These are phyloP conservation scores for Osmoderma eremita DNA, from an alignment of 2,888 invertebrate genomes.

Conservation along the genomic window DNA sequence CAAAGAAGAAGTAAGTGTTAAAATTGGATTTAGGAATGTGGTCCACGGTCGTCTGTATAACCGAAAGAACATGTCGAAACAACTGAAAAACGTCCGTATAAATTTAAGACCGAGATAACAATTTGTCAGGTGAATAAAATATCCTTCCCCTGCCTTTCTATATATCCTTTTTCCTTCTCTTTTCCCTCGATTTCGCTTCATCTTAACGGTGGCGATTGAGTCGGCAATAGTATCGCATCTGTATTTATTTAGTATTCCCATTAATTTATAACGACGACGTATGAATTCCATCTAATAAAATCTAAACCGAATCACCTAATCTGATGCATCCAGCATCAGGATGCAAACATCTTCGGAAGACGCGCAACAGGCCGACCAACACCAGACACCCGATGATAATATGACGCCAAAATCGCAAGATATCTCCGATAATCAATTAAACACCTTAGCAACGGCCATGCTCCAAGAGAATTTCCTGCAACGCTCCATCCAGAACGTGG, in stretches of 20 bases:
- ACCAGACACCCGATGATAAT: neutral
- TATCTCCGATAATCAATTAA: conserved; percentile 57
- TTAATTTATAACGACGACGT: no score
- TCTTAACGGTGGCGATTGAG: no score
- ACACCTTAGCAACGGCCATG: conserved; percentile 67
- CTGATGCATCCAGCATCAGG: conserved; percentile 23
- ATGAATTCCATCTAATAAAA: no score
- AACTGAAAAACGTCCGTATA: conserved; percentile 43
- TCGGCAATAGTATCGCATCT: no score
- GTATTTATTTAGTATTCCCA: no score
- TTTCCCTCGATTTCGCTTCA: no score
- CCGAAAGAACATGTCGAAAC: conserved; percentile 46
- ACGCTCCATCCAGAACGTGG: conserved; percentile 75
- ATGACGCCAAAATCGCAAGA: conserved; percentile 48
- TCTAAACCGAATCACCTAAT: no score
- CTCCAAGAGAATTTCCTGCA: conserved; percentile 72
- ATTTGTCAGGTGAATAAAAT: conserved; percentile 46
- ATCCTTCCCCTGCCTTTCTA: conserved; percentile 5
- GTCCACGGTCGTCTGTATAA: conserved; percentile 40
- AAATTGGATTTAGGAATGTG: conserved; percentile 41
- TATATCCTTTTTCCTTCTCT: conserved; percentile 6
- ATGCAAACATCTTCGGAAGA: conserved; percentile 49
- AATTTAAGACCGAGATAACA: conserved; percentile 47
- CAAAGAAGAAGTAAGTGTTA: conserved; percentile 33
- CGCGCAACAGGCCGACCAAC: no score